Percentiles rank a stretch among this genome's conserved stretches.
These are phyloP conservation scores for Resseliella maxima DNA, from an alignment of 2,888 invertebrate genomes.

Conservation along the genomic window DNA sequence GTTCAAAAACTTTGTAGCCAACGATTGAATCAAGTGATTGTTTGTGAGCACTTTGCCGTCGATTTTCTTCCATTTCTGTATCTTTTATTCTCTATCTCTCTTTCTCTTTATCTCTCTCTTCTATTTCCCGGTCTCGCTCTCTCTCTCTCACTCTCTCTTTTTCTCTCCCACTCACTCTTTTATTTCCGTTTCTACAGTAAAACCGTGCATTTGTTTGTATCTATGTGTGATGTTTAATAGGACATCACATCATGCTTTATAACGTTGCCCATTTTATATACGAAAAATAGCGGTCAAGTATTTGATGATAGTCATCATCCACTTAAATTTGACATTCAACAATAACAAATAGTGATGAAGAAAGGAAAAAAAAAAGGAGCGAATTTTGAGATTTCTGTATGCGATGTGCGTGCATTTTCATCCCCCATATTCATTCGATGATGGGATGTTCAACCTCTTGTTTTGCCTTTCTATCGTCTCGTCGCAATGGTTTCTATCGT, in stretches of 20 bases:
- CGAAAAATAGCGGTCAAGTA: slow-evolving; percentile 51
- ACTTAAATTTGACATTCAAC: slow-evolving; percentile 51
- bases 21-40: slow-evolving; percentile 53
- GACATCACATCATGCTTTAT: slow-evolving; percentile 47
- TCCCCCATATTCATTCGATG: background rate
- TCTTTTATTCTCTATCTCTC: background rate
- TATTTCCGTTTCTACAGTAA: background rate
- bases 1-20: slow-evolving; percentile 48
- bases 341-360: slow-evolving; percentile 20
- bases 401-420: slow-evolving; percentile 30
- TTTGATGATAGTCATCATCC: slow-evolving; percentile 53
- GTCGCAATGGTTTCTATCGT: too few relatives aligned
- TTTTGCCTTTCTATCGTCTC: background rate
- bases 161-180: background rate
- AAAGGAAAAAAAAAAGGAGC: background rate
- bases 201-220: background rate
- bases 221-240: background rate
- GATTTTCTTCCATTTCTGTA: background rate
- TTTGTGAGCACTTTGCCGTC: slow-evolving; percentile 1
- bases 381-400: slow-evolving; percentile 9
- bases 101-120: background rate
- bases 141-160: background rate
- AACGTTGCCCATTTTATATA: slow-evolving; percentile 27
- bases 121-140: background rate
- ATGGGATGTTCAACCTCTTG: background rate